Conservation (phyloP, 2,797 vertebrate genomes). For the Acanthurus tractus region DNA sequence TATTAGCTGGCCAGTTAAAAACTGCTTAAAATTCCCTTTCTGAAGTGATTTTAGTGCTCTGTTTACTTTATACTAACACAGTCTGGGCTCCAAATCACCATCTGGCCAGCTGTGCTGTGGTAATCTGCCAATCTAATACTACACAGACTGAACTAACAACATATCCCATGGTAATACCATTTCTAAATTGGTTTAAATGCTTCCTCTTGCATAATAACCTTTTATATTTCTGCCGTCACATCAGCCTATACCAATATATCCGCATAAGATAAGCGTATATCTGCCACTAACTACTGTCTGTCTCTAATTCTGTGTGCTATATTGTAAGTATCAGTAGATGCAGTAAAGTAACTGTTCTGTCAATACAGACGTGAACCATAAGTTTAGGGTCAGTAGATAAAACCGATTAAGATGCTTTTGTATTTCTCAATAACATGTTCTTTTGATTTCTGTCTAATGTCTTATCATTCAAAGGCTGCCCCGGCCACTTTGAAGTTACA, state of each 20-base stretch:
- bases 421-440: slow-evolving; percentile 41
- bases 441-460: slow-evolving; percentile 47
- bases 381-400: slow-evolving; percentile 24
- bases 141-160: slow-evolving; percentile 17
- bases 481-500: slow-evolving; percentile 53
- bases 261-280: neutral
- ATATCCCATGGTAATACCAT: slow-evolving; percentile 7
- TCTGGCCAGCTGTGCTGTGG: slow-evolving; percentile 27
- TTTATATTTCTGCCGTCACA: neutral
- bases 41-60: neutral
- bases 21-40: neutral
- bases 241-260: slow-evolving; percentile 1
- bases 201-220: neutral
- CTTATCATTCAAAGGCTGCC: slow-evolving; percentile 65
- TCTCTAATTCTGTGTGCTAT: slow-evolving; percentile 2
- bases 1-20: slow-evolving; percentile 4
- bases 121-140: slow-evolving; percentile 14
- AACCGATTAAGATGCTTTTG: slow-evolving; percentile 42
- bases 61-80: slow-evolving; percentile 13
- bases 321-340: neutral
- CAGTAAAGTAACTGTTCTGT: slow-evolving; percentile 5
- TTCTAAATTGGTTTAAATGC: slow-evolving; percentile 9
- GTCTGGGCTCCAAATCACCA: slow-evolving; percentile 22
- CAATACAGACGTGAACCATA: slow-evolving; percentile 11
- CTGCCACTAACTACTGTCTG: neutral